Evolutionary conservation across 2,888 invertebrate species (phyloP).

Genomic region (Tinea pellionella): DNA sequence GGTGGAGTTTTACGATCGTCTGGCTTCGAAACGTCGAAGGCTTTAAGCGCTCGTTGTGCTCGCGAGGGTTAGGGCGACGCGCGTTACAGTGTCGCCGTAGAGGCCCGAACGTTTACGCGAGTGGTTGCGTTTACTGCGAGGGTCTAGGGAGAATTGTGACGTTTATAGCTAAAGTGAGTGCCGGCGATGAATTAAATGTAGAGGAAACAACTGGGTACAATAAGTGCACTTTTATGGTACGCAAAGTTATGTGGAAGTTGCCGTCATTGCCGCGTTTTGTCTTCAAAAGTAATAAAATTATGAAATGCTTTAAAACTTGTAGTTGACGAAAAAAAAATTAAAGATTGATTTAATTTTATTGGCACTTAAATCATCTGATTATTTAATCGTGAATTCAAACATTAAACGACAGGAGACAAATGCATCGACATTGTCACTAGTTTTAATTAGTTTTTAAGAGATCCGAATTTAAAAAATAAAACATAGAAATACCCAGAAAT

Average conservation of each 20-base stretch:
- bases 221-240: constrained; percentile 11
- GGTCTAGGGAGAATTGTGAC: constrained; percentile 16
- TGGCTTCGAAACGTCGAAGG: constrained; percentile 21
- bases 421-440: no score
- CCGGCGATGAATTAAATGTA: constrained; percentile 26
- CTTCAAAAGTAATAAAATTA: neutral
- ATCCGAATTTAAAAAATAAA: no score
- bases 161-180: constrained; percentile 26
- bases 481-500: no score
- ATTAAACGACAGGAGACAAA: no score
- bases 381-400: neutral
- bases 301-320: neutral
- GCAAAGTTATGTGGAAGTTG: constrained; percentile 1
- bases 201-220: constrained; percentile 15
- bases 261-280: neutral
- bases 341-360: no score
- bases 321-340: neutral
- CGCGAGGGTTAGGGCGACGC: constrained; percentile 12
- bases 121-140: neutral
- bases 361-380: neutral
- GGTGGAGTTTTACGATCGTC: constrained; percentile 34
- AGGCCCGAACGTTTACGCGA: neutral
- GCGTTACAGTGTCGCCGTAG: constrained; percentile 13
- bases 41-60: constrained; percentile 6
- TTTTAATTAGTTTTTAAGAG: no score